Conservation (phyloP, 2,888 invertebrate genomes). For the Cryptus viduatorius region DNA sequence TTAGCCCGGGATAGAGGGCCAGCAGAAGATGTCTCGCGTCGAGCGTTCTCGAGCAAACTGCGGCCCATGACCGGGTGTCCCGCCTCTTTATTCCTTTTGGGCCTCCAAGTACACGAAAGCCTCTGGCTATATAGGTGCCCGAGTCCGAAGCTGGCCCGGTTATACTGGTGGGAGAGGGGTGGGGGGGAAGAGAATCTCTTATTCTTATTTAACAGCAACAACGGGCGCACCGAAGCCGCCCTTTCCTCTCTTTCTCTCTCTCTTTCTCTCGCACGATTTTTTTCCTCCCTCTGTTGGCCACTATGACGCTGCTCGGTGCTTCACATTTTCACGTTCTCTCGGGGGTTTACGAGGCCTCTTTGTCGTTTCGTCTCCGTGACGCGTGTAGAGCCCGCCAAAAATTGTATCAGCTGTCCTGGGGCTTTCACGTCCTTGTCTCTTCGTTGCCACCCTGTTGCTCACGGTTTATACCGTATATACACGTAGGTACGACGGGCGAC, state of each 20-base stretch:
- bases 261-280: conserved; percentile 38
- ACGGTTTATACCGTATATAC: conserved; percentile 10
- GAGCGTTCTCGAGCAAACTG: conserved; percentile 80
- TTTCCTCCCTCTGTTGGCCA: conserved; percentile 43
- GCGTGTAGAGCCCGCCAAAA: conserved; percentile 82
- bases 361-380: conserved; percentile 63
- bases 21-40: conserved; percentile 58
- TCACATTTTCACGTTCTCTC: conserved; percentile 31
- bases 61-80: conserved; percentile 81
- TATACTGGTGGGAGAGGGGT: conserved; percentile 61
- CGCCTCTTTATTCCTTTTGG: conserved; percentile 84
- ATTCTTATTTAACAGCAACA: conserved; percentile 83
- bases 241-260: conserved; percentile 49
- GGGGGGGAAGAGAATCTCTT: conserved; percentile 74
- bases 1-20: background rate
- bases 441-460: conserved; percentile 48
- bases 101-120: conserved; percentile 77
- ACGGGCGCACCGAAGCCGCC: conserved; percentile 70
- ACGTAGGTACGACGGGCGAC: background rate
- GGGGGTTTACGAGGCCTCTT: conserved; percentile 53
- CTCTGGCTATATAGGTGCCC: conserved; percentile 78
- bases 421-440: conserved; percentile 62
- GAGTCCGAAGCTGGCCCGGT: conserved; percentile 57
- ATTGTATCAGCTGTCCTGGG: conserved; percentile 83
- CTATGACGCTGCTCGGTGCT: background rate